Percentiles rank a stretch among this genome's conserved stretches.
These are phyloP conservation scores for Pheosia tremula DNA, from an alignment of 2,888 invertebrate genomes.

Conservation along the genomic window DNA sequence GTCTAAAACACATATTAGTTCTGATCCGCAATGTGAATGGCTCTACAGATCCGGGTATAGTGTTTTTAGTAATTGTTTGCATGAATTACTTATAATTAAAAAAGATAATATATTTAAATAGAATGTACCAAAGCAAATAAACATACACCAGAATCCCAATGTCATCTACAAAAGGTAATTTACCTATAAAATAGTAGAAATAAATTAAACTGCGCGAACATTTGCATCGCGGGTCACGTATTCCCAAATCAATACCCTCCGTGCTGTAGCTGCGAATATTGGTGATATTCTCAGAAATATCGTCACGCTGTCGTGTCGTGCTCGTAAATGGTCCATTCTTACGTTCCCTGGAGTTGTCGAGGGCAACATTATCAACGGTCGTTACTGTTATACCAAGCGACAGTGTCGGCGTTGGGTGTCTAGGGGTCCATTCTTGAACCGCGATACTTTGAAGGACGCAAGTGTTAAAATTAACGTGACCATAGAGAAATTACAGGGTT, in stretches of 20 bases:
- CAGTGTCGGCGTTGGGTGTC: slow-evolving; percentile 7
- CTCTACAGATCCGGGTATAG: too few species aligned
- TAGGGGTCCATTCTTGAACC: slow-evolving; percentile 7
- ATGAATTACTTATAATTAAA: too few species aligned
- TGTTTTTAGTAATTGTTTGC: too few species aligned
- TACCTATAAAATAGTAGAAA: neutral
- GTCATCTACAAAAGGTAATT: neutral
- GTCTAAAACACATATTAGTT: too few species aligned
- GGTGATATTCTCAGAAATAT: slow-evolving; percentile 2
- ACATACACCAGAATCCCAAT: neutral
- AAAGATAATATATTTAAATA: too few species aligned
- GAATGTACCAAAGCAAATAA: too few species aligned
- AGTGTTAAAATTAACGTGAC: neutral
- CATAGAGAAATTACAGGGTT: neutral
- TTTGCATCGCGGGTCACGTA: neutral
- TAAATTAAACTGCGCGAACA: neutral
- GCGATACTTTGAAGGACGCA: slow-evolving; percentile 3
- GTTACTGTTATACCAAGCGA: neutral
- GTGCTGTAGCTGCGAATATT: neutral
- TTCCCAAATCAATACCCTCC: neutral
- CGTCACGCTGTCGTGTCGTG: slow-evolving; percentile 4
- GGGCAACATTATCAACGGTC: neutral
- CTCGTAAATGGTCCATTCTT: slow-evolving; percentile 6
- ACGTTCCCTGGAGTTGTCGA: neutral
- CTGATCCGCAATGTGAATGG: too few species aligned